Evolutionary conservation across 64 coral and sea anemone species (phyloP), one percentile per base, ranked within the genome.

Genomic region (Hydrozoanthus tunicans): DNA sequence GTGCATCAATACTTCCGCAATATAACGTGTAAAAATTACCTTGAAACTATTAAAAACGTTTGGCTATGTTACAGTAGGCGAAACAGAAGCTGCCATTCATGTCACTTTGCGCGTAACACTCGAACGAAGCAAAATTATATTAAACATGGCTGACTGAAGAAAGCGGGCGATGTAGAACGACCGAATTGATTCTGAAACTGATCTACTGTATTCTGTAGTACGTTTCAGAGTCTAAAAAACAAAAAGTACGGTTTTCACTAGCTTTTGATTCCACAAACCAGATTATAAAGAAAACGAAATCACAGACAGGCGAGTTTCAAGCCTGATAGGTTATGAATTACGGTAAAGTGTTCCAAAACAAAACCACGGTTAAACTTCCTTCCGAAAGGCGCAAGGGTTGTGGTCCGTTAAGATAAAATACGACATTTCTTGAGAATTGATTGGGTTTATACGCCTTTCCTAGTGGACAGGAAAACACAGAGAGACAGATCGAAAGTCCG

Each of bases 271-370:
- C 10, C 56, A 73, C 54, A 74, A 74, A 59, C 26, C 61, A 88
- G 32, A 26, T 32, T 64, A 82, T 9, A 74, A 24, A 11, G 23
- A 15, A 53, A 73, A 24, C 74, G 68, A 88, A 88, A 73, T 56
- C 84, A 58, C 84, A 88, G 74, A 88, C 84, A 88, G 84, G 68
- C 74, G 84, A 74, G 74, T 26, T 74, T 75, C 5, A 26, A 58
- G 67, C 55, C 25, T 58, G 12, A 74, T 5, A 74, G 57, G 25
- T 88, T 55, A 88, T 60, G 83, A 85, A 72, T 58, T 72, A 86
- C 53, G 8, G 58, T 17, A 59, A 70, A 58, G 20, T 88, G 58
- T 88, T 55, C 9, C 83, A 75, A 88, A 73, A 55, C 67, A 74
- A 73, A 72, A 56, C 64, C 83, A 86, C 83, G 53, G 14, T 72